A percentile compares a stretch with the other conserved stretches of the same genome.
These are phyloP conservation scores for Coracias cyanogaster DNA, from an alignment of 2,797 vertebrate species.

Conservation along the genomic window DNA sequence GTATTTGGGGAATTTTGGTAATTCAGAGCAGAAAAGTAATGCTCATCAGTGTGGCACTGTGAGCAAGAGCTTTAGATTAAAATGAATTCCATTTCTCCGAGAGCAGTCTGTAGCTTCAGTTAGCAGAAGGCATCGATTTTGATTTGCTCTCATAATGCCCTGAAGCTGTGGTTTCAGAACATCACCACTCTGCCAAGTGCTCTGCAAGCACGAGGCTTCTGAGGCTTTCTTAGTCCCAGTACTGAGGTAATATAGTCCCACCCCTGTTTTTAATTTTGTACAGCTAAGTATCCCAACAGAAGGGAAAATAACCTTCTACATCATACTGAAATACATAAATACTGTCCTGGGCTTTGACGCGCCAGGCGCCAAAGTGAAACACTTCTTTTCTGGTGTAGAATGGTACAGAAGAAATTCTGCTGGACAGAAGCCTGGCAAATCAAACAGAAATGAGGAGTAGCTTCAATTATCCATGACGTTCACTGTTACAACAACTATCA, in stretches of 20 bases:
- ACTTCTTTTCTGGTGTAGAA: not conserved
- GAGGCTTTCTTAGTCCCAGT: not conserved
- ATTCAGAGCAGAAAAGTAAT: not conserved
- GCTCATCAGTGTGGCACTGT: not conserved
- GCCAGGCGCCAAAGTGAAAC: not conserved
- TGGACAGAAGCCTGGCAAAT: not conserved
- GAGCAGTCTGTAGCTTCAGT: not conserved
- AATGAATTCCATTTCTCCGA: not conserved
- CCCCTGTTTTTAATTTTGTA: not conserved
- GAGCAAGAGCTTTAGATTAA: not conserved
- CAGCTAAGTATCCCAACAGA: not conserved
- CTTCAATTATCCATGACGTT: not conserved
- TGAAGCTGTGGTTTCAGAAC: not conserved
- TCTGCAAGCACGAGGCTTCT: not conserved
- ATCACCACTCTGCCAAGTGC: not conserved
- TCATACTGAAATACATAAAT: not conserved
- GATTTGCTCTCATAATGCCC: not conserved
- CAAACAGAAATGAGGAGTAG: not conserved
- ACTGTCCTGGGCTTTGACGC: not conserved
- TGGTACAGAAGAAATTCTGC: not conserved
- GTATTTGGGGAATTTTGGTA: not conserved
- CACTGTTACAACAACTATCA: not conserved
- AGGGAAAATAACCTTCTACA: rapidly evolving
- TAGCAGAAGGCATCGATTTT: not conserved
- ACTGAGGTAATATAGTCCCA: not conserved